Percentiles rank a stretch among this genome's conserved stretches.
phyloP scores from a whole-genome alignment of 2,113 vertebrate species.

The Catharus minimus region DNA sequence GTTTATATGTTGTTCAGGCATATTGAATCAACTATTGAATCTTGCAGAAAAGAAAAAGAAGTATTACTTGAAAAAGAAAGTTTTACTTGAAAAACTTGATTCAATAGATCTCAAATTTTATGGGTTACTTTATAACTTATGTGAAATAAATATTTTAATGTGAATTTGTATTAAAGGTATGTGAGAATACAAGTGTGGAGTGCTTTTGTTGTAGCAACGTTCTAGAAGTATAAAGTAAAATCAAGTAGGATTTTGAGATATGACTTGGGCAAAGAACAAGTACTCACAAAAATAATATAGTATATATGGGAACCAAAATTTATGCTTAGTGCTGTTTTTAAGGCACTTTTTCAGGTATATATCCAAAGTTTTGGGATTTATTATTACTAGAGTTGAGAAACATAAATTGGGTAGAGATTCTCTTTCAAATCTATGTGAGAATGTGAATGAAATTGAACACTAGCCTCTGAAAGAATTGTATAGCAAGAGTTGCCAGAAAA shows the following conservation, averaged over 20 bases:
- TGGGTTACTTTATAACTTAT: background rate
- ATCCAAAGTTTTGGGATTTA: background rate
- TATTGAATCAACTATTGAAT: background rate
- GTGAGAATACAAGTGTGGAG: background rate
- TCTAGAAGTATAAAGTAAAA: background rate
- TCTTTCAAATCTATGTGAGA: background rate
- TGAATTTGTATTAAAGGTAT: background rate
- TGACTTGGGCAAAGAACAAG: background rate
- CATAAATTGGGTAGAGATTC: background rate
- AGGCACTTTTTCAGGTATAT: background rate
- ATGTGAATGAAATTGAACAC: background rate
- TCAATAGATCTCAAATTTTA: background rate
- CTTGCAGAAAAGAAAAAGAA: too few species aligned
- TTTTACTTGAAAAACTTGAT: background rate
- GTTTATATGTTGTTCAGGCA: background rate
- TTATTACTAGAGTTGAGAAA: background rate
- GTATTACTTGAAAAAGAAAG: background rate
- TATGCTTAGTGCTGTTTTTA: background rate
- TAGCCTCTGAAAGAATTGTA: background rate
- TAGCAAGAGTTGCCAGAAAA: background rate
- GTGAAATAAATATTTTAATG: background rate
- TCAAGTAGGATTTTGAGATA: background rate
- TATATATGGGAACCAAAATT: background rate
- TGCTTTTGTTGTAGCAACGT: rapidly evolving
- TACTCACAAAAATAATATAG: background rate